These are phyloP conservation scores for Dasypogon diadema DNA, from an alignment of 2,888 invertebrate genomes.

Conservation along the genomic window DNA sequence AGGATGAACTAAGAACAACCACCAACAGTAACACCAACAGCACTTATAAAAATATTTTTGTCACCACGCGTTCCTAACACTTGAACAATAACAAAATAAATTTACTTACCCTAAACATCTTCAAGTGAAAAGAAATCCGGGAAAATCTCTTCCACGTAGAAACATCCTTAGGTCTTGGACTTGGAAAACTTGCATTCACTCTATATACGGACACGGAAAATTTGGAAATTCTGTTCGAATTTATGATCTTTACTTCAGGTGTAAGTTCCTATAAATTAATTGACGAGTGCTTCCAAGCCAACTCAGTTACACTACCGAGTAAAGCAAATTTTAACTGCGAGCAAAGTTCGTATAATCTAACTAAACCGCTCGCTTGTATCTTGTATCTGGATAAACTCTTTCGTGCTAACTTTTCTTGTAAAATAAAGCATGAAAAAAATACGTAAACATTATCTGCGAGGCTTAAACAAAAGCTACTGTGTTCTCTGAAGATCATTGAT, in stretches of 20 bases:
- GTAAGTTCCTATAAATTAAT: neutral
- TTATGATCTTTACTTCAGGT: too few species aligned
- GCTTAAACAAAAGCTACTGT: conserved; percentile 15
- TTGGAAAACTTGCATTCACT: neutral
- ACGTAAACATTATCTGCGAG: neutral
- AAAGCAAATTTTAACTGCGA: conserved; percentile 4
- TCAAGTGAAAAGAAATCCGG: neutral
- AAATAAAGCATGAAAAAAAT: neutral
- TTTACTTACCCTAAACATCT: neutral
- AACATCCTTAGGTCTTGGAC: neutral
- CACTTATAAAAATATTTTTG: too few species aligned
- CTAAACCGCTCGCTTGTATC: neutral
- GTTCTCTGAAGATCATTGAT: conserved; percentile 16
- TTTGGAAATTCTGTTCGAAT: neutral
- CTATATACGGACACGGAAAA: neutral
- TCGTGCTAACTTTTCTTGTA: neutral
- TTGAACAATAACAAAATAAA: neutral
- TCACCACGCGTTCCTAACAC: too few species aligned
- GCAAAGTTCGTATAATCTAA: neutral
- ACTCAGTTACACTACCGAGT: conserved; percentile 8
- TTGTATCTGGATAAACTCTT: neutral
- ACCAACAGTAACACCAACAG: too few species aligned
- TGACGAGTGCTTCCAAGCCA: conserved; percentile 4
- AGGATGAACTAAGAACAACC: too few species aligned
- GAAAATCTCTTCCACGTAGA: neutral